A percentile compares a stretch with the other conserved stretches of the same genome.
Evolutionary conservation across 1,140 invertebrate genomes (phyloP).

Genomic region (Acromyrmex charruanus): DNA sequence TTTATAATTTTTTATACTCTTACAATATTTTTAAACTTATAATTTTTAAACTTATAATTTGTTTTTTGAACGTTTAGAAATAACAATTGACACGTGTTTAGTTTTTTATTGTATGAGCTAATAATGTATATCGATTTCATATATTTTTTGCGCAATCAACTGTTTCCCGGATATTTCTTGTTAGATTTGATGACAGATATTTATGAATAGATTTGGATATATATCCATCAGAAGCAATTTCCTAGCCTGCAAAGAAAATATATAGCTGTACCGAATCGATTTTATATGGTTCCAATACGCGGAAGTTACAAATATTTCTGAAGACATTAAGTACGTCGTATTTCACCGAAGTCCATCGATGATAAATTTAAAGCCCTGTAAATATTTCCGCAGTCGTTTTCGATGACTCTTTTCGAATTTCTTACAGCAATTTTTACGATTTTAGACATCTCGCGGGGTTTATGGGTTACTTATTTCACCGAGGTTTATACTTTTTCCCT

Average conservation of each 20-base stretch:
- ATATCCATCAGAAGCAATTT: conserved; percentile 15
- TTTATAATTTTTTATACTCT: too few relatives aligned
- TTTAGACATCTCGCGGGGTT: conserved; percentile 16
- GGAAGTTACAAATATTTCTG: conserved; percentile 60
- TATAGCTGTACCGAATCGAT: conserved; percentile 44
- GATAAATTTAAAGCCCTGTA: conserved; percentile 48
- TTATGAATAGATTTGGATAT: not conserved
- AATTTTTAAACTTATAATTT: too few relatives aligned
- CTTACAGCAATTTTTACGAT: conserved; percentile 22
- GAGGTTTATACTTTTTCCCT: conserved; percentile 5
- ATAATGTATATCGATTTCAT: too few relatives aligned
- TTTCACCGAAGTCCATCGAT: conserved; percentile 43
- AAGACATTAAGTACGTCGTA: conserved; percentile 51
- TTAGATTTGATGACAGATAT: not conserved
- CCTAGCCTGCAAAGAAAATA: conserved; percentile 29
- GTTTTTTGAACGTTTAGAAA: not conserved
- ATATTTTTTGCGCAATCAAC: not conserved
- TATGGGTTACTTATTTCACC: conserved; percentile 20
- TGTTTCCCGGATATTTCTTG: not conserved
- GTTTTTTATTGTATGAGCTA: not conserved
- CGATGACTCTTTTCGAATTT: conserved; percentile 36
- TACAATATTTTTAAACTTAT: too few relatives aligned
- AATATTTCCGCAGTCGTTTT: conserved; percentile 47
- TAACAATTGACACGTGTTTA: not conserved
- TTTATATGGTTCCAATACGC: conserved; percentile 46